Conservation (phyloP, 2,113 vertebrate species). For the Lonchura striata region DNA sequence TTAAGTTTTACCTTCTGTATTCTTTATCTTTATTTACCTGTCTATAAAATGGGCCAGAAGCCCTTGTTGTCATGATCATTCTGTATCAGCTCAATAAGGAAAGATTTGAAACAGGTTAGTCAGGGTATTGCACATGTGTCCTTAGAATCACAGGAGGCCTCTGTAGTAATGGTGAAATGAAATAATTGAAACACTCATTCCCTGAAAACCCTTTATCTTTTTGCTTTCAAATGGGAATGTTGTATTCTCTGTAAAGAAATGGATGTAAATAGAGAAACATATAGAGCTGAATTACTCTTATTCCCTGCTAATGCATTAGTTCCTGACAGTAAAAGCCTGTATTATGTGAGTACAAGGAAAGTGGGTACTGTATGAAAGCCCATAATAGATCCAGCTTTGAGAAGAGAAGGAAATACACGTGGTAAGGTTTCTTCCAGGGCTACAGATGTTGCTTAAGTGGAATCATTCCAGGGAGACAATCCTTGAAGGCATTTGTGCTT, state of each 20-base stretch:
- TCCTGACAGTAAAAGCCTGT: conserved; percentile 2
- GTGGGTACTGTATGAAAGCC: neutral
- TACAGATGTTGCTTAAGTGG: neutral
- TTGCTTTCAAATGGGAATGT: neutral
- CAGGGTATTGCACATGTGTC: neutral
- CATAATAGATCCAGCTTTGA: neutral
- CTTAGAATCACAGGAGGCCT: neutral
- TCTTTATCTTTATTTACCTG: neutral
- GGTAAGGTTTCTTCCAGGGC: neutral
- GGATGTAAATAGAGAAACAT: neutral
- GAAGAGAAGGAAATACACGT: neutral
- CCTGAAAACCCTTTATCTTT: neutral
- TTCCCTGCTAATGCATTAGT: neutral
- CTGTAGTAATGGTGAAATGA: neutral
- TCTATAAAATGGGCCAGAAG: neutral
- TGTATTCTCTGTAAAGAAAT: neutral
- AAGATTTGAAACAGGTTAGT: neutral
- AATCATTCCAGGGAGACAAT: neutral
- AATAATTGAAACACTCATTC: neutral
- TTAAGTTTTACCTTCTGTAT: neutral
- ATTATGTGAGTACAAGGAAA: neutral
- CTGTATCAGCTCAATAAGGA: neutral
- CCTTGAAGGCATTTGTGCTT: neutral
- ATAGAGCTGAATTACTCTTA: neutral
- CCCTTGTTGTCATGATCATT: neutral